Conservation (phyloP, 2,888 invertebrate species). For the Steromphala cineraria region DNA sequence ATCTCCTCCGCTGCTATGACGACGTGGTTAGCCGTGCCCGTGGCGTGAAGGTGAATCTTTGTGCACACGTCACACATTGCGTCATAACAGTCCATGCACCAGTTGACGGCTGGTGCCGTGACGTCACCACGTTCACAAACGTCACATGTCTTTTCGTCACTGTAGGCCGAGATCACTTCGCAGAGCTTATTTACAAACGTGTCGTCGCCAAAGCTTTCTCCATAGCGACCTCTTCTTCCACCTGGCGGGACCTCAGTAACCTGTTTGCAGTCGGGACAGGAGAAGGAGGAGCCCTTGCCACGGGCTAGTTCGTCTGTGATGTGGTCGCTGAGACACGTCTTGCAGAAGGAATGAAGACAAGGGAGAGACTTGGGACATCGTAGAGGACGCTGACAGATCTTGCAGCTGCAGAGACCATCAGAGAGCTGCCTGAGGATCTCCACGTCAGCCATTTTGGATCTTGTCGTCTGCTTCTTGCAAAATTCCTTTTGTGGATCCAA, state of each 20-base stretch:
- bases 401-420: conserved; percentile 17
- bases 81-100: conserved; percentile 65
- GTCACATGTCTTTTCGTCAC: conserved; percentile 57
- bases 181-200: conserved; percentile 54
- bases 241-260: conserved; percentile 47
- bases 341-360: conserved; percentile 57
- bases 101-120: conserved; percentile 45
- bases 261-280: conserved; percentile 56
- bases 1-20: conserved; percentile 54
- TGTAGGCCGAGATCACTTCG: conserved; percentile 49
- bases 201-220: conserved; percentile 49
- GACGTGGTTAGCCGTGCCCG: conserved; percentile 52
- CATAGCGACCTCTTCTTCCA: conserved; percentile 38
- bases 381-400: background rate
- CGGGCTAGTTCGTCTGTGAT: conserved; percentile 37
- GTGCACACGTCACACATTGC: conserved; percentile 57
- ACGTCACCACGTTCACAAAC: conserved; percentile 51
- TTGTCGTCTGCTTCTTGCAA: background rate
- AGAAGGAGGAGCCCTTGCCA: conserved; percentile 24
- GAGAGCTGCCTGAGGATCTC: conserved; percentile 5
- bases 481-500: background rate
- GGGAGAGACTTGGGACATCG: conserved; percentile 28
- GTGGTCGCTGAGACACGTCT: conserved; percentile 46
- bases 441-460: background rate
- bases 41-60: conserved; percentile 57